phyloP scores from a whole-genome alignment of 1,140 invertebrate genomes.

The Campodea augens region DNA sequence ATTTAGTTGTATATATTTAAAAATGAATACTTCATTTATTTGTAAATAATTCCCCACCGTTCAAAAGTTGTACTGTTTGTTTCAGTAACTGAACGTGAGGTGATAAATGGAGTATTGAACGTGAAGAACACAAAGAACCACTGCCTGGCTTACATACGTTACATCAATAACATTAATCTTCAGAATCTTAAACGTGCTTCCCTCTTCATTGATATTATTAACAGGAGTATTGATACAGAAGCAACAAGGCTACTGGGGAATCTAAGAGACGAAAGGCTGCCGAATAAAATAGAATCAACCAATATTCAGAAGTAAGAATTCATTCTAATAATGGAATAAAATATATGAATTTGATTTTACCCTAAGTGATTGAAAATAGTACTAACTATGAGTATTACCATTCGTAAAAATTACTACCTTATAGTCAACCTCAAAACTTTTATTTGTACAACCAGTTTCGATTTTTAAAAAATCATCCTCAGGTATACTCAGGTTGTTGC shows the following conservation, averaged over 20 bases:
- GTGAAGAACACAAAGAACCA: slow-evolving; percentile 92
- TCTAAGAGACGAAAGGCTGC: slow-evolving; percentile 68
- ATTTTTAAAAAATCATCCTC: too few species aligned
- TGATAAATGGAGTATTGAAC: slow-evolving; percentile 83
- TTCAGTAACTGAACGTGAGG: slow-evolving; percentile 89
- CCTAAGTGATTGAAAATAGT: background rate
- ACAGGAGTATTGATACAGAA: slow-evolving; percentile 81
- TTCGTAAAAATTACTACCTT: too few species aligned
- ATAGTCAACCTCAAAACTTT: too few species aligned
- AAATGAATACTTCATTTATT: too few species aligned
- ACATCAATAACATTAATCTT: slow-evolving; percentile 94
- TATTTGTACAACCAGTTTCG: too few species aligned
- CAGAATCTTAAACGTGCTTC: slow-evolving; percentile 85
- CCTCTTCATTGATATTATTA: slow-evolving; percentile 86
- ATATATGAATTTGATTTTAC: background rate
- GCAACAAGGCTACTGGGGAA: slow-evolving; percentile 75
- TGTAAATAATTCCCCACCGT: background rate
- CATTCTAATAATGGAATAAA: background rate
- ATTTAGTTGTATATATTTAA: too few species aligned
- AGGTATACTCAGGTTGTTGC: too few species aligned
- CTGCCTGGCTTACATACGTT: slow-evolving; percentile 83
- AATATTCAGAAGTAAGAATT: slow-evolving; percentile 52
- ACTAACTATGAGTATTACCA: background rate
- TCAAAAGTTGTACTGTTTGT: slow-evolving; percentile 13
- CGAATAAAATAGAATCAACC: slow-evolving; percentile 65